These are phyloP conservation scores for Diachasmimorpha longicaudata DNA, from an alignment of 1,140 invertebrate species.

Conservation along the genomic window DNA sequence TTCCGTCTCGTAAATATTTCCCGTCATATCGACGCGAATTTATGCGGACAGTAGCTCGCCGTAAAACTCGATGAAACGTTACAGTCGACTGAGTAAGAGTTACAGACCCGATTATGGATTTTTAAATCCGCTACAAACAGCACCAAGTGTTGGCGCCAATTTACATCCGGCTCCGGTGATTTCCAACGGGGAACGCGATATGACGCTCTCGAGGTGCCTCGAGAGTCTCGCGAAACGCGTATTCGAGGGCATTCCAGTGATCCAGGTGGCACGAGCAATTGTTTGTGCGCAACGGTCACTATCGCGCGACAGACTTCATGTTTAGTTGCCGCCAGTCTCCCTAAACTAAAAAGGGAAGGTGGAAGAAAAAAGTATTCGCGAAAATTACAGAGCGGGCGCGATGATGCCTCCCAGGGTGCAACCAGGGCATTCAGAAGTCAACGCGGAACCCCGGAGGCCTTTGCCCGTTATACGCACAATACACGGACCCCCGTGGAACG, in stretches of 20 bases:
- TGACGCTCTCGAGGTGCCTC: neutral
- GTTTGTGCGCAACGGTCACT: constrained; percentile 49
- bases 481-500: constrained; percentile 40
- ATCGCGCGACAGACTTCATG: neutral
- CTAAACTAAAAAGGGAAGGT: neutral
- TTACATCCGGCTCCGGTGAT: neutral
- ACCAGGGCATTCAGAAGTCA: constrained; percentile 49
- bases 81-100: neutral
- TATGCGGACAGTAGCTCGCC: neutral
- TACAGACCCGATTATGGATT: neutral
- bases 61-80: neutral
- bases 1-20: neutral
- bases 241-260: constrained; percentile 29
- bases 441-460: constrained; percentile 50
- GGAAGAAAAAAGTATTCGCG: constrained; percentile 40
- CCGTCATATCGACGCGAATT: neutral
- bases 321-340: neutral
- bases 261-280: constrained; percentile 52
- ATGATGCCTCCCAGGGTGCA: constrained; percentile 61
- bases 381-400: constrained; percentile 61
- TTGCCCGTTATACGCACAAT: constrained; percentile 37
- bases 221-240: neutral
- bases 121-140: neutral
- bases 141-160: neutral
- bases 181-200: neutral